Evolutionary conservation across 2,888 invertebrate species (phyloP).

Genomic region (Folsomia candida): DNA sequence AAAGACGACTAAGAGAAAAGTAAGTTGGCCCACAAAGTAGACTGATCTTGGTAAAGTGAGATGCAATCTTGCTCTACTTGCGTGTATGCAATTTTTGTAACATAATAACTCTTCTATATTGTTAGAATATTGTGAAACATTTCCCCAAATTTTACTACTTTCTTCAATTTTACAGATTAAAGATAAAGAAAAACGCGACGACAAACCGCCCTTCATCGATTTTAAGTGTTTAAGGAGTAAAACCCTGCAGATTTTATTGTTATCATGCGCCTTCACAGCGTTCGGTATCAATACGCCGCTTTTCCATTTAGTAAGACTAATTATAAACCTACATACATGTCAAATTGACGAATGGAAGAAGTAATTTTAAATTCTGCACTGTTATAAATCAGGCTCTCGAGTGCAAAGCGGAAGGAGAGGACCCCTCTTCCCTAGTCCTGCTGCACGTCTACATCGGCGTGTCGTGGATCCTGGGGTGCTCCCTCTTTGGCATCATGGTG

Average conservation of each 20-base stretch:
- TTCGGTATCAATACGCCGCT: conserved; percentile 84
- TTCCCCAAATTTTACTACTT: no score
- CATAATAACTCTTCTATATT: no score
- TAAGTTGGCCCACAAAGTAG: conserved; percentile 52
- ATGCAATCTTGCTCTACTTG: neutral
- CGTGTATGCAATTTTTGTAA: neutral
- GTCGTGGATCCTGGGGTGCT: conserved; percentile 79
- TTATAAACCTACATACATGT: neutral
- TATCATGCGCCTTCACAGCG: conserved; percentile 74
- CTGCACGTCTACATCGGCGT: conserved; percentile 74
- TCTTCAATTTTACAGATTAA: conserved; percentile 53
- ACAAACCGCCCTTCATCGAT: conserved; percentile 81
- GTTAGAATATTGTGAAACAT: neutral
- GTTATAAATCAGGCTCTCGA: conserved; percentile 25
- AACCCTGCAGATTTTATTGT: conserved; percentile 75
- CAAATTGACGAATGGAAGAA: neutral
- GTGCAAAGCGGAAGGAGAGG: conserved; percentile 27
- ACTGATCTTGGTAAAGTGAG: neutral
- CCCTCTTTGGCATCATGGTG: conserved; percentile 77
- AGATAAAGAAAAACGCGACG: conserved; percentile 72
- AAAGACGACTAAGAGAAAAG: conserved; percentile 81
- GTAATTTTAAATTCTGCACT: no score
- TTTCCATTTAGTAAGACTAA: conserved; percentile 65
- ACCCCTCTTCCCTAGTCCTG: conserved; percentile 41
- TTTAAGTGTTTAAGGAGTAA: conserved; percentile 77